Evolutionary conservation across 2,888 invertebrate genomes (phyloP).

Genomic region (Brachyptera putata): DNA sequence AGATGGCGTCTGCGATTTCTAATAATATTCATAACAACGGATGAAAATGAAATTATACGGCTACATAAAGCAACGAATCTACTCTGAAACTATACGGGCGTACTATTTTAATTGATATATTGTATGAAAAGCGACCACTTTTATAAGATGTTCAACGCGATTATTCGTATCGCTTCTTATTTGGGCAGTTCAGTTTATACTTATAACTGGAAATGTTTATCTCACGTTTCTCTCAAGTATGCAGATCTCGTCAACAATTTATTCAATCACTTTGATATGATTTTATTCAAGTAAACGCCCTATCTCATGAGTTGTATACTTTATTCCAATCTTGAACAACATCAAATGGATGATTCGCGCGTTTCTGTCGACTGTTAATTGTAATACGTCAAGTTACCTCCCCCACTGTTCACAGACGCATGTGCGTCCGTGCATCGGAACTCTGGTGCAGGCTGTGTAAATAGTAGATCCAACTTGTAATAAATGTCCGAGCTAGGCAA

Average conservation of each 20-base stretch:
- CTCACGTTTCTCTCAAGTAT: too few species aligned
- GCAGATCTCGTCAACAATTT: too few species aligned
- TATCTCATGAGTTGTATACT: too few species aligned
- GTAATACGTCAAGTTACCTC: background rate
- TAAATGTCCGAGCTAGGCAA: constrained; percentile 13
- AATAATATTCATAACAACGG: constrained; percentile 17
- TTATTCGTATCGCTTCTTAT: constrained; percentile 15
- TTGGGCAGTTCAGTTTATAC: background rate
- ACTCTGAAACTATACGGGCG: constrained; percentile 15
- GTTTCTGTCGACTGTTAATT: too few species aligned
- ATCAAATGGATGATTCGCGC: too few species aligned
- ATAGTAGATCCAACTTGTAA: background rate
- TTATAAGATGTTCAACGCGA: constrained; percentile 16
- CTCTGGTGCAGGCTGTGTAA: constrained; percentile 9
- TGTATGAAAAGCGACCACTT: constrained; percentile 19
- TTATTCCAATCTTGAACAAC: too few species aligned
- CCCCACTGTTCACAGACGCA: constrained; percentile 12
- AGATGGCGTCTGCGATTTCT: constrained; percentile 15
- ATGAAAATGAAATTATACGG: constrained; percentile 10
- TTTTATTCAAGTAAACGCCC: too few species aligned
- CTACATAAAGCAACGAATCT: constrained; percentile 16
- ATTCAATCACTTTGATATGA: too few species aligned
- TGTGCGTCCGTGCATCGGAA: background rate
- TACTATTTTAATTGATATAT: constrained; percentile 21
- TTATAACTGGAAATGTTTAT: too few species aligned